phyloP scores from a whole-genome alignment of 2,797 vertebrate species.

The Sandelia bainsii region DNA sequence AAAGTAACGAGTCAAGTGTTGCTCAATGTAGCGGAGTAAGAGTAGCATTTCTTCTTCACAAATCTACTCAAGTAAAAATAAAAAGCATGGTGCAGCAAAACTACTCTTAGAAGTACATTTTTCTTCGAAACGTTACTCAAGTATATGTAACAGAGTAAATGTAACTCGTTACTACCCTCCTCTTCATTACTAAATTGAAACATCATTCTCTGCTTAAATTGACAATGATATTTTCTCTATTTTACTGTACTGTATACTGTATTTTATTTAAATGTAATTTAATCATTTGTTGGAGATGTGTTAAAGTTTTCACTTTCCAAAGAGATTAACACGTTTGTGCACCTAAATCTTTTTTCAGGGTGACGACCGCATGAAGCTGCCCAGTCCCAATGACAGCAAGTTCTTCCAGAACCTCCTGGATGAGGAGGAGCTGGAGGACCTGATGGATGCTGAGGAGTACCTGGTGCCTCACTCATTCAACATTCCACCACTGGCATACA shows the following conservation, averaged over 20 bases:
- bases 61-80: no score
- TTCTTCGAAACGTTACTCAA: no score
- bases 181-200: no score
- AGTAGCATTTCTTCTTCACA: no score
- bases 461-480: conserved; percentile 95
- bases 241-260: background rate
- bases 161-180: no score
- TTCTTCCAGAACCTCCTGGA: conserved; percentile 98
- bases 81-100: no score
- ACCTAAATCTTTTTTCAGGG: conserved; percentile 81
- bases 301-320: background rate
- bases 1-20: no score
- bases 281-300: background rate
- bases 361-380: conserved; percentile 98
- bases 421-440: conserved; percentile 95
- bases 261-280: background rate
- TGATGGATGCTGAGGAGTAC: conserved; percentile 99
- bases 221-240: no score
- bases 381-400: conserved; percentile 97
- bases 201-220: no score
- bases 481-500: conserved; percentile 93
- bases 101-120: no score
- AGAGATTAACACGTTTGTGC: background rate
- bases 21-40: no score
- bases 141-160: no score